phyloP scores from a whole-genome alignment of 2,888 invertebrate genomes.

The Tanytarsus gracilentus region DNA sequence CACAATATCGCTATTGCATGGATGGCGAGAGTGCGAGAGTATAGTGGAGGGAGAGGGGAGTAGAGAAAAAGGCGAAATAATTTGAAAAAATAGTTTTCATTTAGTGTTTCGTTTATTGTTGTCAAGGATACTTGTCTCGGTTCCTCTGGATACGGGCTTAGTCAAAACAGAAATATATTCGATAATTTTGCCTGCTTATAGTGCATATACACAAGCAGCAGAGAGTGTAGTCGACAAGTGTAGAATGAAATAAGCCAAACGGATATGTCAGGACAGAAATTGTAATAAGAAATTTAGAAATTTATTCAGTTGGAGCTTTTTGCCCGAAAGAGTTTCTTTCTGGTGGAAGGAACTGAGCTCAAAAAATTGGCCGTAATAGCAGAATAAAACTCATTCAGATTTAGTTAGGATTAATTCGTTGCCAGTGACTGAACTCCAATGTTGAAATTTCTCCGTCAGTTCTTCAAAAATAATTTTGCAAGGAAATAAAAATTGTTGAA shows the following conservation, averaged over 20 bases:
- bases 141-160: conserved; percentile 2
- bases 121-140: conserved; percentile 20
- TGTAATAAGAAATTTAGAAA: conserved; percentile 26
- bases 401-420: conserved; percentile 26
- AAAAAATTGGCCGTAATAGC: conserved; percentile 8
- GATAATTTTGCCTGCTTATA: conserved; percentile 15
- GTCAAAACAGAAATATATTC: conserved; percentile 26
- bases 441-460: not conserved
- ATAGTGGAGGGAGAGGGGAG: no score
- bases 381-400: conserved; percentile 15
- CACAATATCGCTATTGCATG: conserved; percentile 3
- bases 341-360: not conserved
- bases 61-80: conserved; percentile 18
- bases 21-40: no score
- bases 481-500: no score
- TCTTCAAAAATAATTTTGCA: conserved; percentile 1
- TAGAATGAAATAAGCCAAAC: not conserved
- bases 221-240: conserved; percentile 6
- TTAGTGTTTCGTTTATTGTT: conserved; percentile 26
- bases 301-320: conserved; percentile 29
- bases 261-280: conserved; percentile 10
- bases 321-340: conserved; percentile 19
- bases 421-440: conserved; percentile 11
- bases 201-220: conserved; percentile 2
- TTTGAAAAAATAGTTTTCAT: conserved; percentile 22